These are phyloP conservation scores for Poecilus cupreus DNA, from an alignment of 2,888 invertebrate species.

Conservation along the genomic window DNA sequence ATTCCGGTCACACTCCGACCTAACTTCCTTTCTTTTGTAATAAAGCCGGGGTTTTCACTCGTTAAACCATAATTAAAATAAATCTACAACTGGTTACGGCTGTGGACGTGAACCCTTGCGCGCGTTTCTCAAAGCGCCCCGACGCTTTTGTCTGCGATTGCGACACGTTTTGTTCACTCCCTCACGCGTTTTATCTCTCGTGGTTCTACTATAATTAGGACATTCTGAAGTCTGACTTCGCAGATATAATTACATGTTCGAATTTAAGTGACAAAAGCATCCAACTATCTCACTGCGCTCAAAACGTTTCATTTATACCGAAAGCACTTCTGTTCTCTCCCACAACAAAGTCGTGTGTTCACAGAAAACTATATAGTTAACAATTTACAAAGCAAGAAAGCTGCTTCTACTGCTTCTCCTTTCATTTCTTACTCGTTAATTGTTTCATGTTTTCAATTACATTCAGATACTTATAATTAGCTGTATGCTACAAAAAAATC, in stretches of 20 bases:
- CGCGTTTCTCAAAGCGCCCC: neutral
- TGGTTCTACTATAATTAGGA: conserved; percentile 16
- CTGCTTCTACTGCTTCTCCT: too few relatives aligned
- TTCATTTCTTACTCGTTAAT: too few relatives aligned
- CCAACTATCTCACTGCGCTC: neutral
- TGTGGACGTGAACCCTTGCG: neutral
- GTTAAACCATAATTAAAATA: conserved; percentile 71
- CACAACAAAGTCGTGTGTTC: neutral
- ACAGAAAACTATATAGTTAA: neutral
- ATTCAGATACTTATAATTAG: too few relatives aligned
- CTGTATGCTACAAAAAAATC: too few relatives aligned
- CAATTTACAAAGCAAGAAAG: neutral
- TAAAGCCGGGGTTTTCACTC: conserved; percentile 68
- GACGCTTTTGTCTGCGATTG: neutral
- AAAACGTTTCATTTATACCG: neutral
- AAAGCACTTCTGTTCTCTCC: neutral
- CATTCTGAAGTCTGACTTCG: neutral
- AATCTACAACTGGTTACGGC: conserved; percentile 67
- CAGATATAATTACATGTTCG: conserved; percentile 21
- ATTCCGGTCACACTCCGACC: conserved; percentile 67
- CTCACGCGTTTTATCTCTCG: neutral
- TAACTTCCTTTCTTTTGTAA: conserved; percentile 68
- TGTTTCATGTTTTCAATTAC: too few relatives aligned
- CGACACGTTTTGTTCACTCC: conserved; percentile 1
- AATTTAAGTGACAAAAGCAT: conserved; percentile 25